These are phyloP conservation scores for Burhinus bistriatus DNA, from an alignment of 2,113 vertebrate species.

Conservation along the genomic window DNA sequence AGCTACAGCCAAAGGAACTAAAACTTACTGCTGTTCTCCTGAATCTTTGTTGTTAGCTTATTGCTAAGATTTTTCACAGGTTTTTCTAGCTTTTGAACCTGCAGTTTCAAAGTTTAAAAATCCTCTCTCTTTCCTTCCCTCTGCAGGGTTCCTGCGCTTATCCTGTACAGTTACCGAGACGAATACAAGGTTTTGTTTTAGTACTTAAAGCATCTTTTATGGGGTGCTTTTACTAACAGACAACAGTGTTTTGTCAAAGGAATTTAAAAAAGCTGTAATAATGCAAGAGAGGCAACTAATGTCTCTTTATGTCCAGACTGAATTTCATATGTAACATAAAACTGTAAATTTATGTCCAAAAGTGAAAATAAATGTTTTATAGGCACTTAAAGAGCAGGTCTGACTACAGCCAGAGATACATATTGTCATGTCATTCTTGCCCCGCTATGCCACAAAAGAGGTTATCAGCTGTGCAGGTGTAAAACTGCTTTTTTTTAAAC, in stretches of 20 bases:
- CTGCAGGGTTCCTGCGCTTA: constrained; percentile 85
- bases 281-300: background rate
- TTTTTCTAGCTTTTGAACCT: background rate
- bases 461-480: background rate
- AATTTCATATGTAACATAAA: background rate
- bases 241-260: background rate
- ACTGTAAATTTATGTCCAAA: background rate
- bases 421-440: background rate
- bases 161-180: constrained; percentile 93
- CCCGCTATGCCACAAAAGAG: background rate
- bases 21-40: background rate
- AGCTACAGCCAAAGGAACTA: background rate
- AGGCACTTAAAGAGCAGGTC: background rate
- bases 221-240: background rate
- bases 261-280: background rate
- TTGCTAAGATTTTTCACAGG: background rate
- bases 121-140: constrained; percentile 20
- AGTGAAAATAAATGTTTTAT: background rate
- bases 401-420: background rate
- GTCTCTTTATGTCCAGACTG: background rate
- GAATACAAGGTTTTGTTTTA: constrained; percentile 94
- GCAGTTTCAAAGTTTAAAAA: background rate
- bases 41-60: background rate
- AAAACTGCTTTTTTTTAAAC: background rate
- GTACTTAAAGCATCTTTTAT: background rate